These are phyloP conservation scores for Druceiella hillmani DNA, from an alignment of 2,888 invertebrate genomes.

Conservation along the genomic window DNA sequence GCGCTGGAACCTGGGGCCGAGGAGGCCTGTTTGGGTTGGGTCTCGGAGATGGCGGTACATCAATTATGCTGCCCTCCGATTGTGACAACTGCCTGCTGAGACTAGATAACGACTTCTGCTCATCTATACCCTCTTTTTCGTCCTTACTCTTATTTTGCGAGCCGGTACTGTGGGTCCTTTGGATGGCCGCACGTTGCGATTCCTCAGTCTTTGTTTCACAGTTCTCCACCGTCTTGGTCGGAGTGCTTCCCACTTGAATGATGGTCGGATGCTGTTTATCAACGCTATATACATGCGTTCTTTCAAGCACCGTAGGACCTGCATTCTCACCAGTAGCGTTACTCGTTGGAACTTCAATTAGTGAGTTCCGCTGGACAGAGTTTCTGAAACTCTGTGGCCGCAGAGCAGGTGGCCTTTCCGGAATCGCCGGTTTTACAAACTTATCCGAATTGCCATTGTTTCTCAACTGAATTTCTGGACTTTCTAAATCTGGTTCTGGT, in stretches of 20 bases:
- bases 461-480: conserved; percentile 29
- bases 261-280: conserved; percentile 72
- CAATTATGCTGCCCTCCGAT: conserved; percentile 58
- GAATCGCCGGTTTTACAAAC: conserved; percentile 72
- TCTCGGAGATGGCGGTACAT: conserved; percentile 39
- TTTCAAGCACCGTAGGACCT: conserved; percentile 52
- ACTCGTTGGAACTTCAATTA: conserved; percentile 24
- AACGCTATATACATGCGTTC: conserved; percentile 65
- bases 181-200: conserved; percentile 31
- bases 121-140: conserved; percentile 35
- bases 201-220: conserved; percentile 29
- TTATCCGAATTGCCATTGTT: conserved; percentile 44
- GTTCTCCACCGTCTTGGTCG: conserved; percentile 14
- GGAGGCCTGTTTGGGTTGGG: conserved; percentile 30
- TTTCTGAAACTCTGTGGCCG: conserved; percentile 53
- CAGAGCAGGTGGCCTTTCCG: conserved; percentile 70
- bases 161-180: conserved; percentile 46
- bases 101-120: conserved; percentile 34
- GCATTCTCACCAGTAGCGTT: conserved; percentile 24
- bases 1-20: conserved; percentile 31
- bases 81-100: conserved; percentile 48
- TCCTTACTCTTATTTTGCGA: conserved; percentile 32
- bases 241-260: conserved; percentile 48
- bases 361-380: conserved; percentile 31
- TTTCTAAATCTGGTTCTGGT: conserved; percentile 39